Percentiles rank a stretch among this genome's conserved stretches.
Evolutionary conservation across 2,888 invertebrate genomes (phyloP).

Genomic region (Teinopalpus imperialis): DNA sequence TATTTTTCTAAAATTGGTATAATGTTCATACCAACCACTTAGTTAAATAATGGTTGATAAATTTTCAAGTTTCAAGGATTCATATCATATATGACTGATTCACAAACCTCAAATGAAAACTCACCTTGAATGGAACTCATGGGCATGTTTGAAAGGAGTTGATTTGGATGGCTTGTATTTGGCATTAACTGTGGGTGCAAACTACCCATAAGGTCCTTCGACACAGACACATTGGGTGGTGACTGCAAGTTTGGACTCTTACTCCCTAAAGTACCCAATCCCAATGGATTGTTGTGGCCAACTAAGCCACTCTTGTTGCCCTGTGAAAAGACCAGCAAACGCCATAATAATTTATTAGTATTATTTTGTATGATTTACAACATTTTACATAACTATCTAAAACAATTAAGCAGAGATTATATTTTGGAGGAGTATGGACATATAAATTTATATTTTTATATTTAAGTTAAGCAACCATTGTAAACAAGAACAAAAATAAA

Average conservation of each 20-base stretch:
- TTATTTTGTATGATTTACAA: slow-evolving; percentile 23
- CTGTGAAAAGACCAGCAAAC: slow-evolving; percentile 80
- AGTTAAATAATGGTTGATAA: background rate
- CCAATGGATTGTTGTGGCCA: slow-evolving; percentile 87
- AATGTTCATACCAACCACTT: background rate
- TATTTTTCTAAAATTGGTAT: no score
- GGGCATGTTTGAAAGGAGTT: slow-evolving; percentile 82
- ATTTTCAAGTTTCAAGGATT: background rate
- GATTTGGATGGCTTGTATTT: slow-evolving; percentile 87
- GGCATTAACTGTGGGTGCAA: slow-evolving; percentile 87
- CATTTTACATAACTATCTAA: no score
- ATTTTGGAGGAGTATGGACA: no score
- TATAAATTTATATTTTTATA: no score
- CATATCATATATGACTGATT: background rate
- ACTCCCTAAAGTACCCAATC: slow-evolving; percentile 88
- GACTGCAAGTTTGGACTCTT: slow-evolving; percentile 93
- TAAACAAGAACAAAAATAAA: no score
- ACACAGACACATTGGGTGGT: slow-evolving; percentile 91
- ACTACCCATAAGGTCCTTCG: slow-evolving; percentile 89
- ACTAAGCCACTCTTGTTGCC: slow-evolving; percentile 87
- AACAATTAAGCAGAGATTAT: no score
- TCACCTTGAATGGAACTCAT: slow-evolving; percentile 88
- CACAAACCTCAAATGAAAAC: slow-evolving; percentile 27
- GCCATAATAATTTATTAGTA: slow-evolving; percentile 60
- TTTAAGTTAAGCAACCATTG: no score